A percentile compares a stretch with the other conserved stretches of the same genome.
Conservation (phyloP, 1,140 invertebrate species). For the Drosophila burlai region DNA sequence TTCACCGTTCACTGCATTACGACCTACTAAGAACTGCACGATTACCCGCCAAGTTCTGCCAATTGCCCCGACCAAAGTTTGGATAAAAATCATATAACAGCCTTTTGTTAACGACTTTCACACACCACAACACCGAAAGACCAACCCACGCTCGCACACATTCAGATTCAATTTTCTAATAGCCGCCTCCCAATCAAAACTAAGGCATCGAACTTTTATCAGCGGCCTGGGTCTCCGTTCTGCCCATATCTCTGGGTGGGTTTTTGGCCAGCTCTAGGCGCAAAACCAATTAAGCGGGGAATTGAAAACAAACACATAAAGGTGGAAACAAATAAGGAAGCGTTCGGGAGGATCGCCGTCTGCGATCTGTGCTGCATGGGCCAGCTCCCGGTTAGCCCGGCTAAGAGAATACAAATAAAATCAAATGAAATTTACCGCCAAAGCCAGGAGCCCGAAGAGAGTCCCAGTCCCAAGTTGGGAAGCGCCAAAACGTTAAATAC, state of each 20-base stretch:
- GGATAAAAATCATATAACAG: slow-evolving; percentile 46
- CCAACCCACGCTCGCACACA: slow-evolving; percentile 12
- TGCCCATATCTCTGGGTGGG: slow-evolving; percentile 37
- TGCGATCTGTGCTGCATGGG: slow-evolving; percentile 41
- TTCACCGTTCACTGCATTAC: slow-evolving; percentile 23
- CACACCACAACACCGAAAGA: slow-evolving; percentile 24
- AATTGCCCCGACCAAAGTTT: slow-evolving; percentile 19
- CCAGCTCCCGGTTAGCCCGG: slow-evolving; percentile 21
- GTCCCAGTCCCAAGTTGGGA: slow-evolving; percentile 68
- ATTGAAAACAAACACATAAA: slow-evolving; percentile 53
- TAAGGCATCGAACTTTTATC: slow-evolving; percentile 69
- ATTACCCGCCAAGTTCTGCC: slow-evolving; percentile 26
- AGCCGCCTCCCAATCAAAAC: slow-evolving; percentile 79
- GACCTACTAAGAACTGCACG: slow-evolving; percentile 53
- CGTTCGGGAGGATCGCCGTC: slow-evolving; percentile 57
- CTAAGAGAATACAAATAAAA: slow-evolving; percentile 69
- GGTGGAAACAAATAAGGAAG: slow-evolving; percentile 75
- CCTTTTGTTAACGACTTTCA: slow-evolving; percentile 56
- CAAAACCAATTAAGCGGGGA: slow-evolving; percentile 78
- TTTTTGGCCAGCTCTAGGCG: slow-evolving; percentile 52
- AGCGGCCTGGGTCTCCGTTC: slow-evolving; percentile 11
- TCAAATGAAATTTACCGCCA: slow-evolving; percentile 81
- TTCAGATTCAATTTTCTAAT: slow-evolving; percentile 80
- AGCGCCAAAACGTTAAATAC: slow-evolving; percentile 83
- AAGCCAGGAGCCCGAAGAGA: slow-evolving; percentile 32